Evolutionary conservation across 2,113 vertebrate genomes (phyloP).

Genomic region (Glareola pratincola): DNA sequence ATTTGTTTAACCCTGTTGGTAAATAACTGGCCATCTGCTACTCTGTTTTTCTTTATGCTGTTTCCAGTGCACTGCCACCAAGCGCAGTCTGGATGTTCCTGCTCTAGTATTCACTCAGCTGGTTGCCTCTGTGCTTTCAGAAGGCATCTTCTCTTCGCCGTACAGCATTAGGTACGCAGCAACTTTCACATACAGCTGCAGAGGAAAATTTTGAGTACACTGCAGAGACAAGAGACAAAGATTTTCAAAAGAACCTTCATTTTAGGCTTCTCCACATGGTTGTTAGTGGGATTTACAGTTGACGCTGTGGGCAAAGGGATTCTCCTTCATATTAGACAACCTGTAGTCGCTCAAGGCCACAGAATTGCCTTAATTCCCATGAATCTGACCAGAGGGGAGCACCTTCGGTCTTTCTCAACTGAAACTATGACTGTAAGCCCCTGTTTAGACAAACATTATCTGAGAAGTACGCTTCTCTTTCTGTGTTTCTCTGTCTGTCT

Average conservation of each 20-base stretch:
- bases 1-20: neutral
- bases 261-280: neutral
- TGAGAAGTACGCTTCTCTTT: neutral
- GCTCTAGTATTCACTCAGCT: neutral
- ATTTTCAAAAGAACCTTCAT: neutral
- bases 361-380: conserved; percentile 7
- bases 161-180: neutral
- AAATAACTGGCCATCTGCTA: neutral
- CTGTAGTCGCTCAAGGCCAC: neutral
- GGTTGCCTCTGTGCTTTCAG: neutral
- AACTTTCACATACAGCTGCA: neutral
- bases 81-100: neutral
- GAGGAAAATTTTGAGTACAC: neutral
- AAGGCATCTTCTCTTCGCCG: neutral
- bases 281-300: neutral
- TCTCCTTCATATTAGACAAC: neutral
- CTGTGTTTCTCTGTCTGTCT: neutral
- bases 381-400: neutral
- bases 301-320: neutral
- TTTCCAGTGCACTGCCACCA: neutral
- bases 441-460: neutral
- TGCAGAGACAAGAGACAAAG: neutral
- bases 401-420: neutral
- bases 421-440: neutral
- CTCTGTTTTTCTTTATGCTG: neutral